Evolutionary conservation across 1,140 invertebrate genomes (phyloP).

Genomic region (Lepidostoma basale): DNA sequence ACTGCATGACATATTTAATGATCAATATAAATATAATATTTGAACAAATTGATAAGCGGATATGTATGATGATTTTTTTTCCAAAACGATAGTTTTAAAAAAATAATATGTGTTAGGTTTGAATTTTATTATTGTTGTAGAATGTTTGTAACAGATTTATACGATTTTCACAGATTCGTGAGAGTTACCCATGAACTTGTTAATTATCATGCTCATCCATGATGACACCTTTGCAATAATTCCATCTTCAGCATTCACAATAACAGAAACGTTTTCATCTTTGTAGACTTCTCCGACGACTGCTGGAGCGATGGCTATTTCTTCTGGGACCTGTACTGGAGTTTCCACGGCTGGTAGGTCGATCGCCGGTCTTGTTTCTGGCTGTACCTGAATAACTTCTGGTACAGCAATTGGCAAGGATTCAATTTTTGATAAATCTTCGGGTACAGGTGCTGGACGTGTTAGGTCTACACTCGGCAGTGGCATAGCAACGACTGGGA

Average conservation of each 20-base stretch:
- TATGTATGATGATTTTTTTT: no score
- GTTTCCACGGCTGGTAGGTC: not conserved
- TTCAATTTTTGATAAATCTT: not conserved
- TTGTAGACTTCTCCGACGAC: constrained; percentile 21
- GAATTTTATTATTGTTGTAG: no score
- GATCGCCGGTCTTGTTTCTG: not conserved
- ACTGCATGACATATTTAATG: no score
- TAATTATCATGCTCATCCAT: constrained; percentile 33
- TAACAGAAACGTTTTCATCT: constrained; percentile 22
- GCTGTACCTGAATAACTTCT: no score
- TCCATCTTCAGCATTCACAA: constrained; percentile 17
- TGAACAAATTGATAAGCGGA: no score
- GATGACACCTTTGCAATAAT: not conserved
- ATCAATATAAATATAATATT: no score
- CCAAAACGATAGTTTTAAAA: no score
- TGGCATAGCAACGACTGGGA: not conserved
- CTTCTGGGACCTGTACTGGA: not conserved
- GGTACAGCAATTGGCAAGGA: not conserved
- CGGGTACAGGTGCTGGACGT: not conserved
- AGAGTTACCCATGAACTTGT: constrained; percentile 15
- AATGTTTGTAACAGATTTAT: no score
- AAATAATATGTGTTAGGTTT: no score
- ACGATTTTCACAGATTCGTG: not conserved
- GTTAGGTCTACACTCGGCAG: not conserved
- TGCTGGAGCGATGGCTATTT: not conserved